Evolutionary conservation across 2,888 invertebrate genomes (phyloP).

Genomic region (Acronicta aceris): DNA sequence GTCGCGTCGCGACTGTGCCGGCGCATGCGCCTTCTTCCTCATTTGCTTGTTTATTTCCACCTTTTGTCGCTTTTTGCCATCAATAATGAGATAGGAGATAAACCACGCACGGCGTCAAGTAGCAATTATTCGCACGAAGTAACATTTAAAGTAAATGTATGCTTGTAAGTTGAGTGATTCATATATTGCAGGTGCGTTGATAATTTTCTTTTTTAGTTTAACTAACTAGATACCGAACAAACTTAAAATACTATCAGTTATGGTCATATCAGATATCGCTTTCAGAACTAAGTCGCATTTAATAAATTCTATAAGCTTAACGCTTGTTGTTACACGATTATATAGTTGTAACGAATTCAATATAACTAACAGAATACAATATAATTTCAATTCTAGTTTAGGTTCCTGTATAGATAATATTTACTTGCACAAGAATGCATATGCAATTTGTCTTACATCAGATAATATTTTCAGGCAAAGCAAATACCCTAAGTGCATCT

Average conservation of each 20-base stretch:
- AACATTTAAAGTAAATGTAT: conserved; percentile 21
- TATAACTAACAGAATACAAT: too few relatives aligned
- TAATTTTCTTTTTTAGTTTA: too few relatives aligned
- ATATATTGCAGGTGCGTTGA: too few relatives aligned
- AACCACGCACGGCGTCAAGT: conserved; percentile 34
- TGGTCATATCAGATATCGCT: too few relatives aligned
- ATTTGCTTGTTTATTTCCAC: conserved; percentile 56
- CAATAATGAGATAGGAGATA: conserved; percentile 46
- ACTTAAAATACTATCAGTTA: too few relatives aligned
- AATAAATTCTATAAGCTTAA: too few relatives aligned
- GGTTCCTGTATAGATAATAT: conserved; percentile 15
- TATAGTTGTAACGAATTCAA: too few relatives aligned
- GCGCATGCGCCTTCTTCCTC: conserved; percentile 61
- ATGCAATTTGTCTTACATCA: conserved; percentile 38
- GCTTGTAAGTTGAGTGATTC: not conserved
- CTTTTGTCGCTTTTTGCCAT: conserved; percentile 56
- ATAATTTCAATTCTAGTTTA: not conserved
- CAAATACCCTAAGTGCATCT: conserved; percentile 51
- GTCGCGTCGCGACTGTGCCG: conserved; percentile 72
- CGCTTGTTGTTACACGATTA: too few relatives aligned
- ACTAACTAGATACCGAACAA: too few relatives aligned
- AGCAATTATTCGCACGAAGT: conserved; percentile 67
- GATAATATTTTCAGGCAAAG: conserved; percentile 45
- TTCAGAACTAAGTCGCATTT: too few relatives aligned
- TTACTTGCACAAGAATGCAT: conserved; percentile 6